Conservation (phyloP, 1,140 invertebrate species). For the Aethina tumida region DNA sequence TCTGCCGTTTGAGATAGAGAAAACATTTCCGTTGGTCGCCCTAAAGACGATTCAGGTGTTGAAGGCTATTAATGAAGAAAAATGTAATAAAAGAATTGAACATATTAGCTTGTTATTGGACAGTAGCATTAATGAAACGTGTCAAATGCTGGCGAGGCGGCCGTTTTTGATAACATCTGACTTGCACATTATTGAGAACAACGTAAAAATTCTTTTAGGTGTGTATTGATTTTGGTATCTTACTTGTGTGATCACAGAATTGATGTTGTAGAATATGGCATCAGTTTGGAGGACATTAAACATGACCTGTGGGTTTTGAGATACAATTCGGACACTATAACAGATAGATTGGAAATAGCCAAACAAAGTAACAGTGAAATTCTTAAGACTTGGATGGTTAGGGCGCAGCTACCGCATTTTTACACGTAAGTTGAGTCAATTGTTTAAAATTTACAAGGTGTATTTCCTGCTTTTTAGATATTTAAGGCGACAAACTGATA, state of each 20-base stretch:
- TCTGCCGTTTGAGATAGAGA: conserved; percentile 16
- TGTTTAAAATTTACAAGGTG: neutral
- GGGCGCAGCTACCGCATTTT: conserved; percentile 36
- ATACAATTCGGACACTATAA: conserved; percentile 34
- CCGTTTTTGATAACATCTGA: conserved; percentile 17
- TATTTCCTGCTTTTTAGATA: conserved; percentile 27
- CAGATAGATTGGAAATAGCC: conserved; percentile 33
- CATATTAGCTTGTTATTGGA: conserved; percentile 10
- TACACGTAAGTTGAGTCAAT: conserved; percentile 29
- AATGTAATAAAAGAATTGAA: conserved; percentile 14
- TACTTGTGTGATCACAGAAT: conserved; percentile 13
- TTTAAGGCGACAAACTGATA: conserved; percentile 35
- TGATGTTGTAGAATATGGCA: conserved; percentile 30
- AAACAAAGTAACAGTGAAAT: conserved; percentile 36
- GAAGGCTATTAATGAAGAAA: conserved; percentile 13
- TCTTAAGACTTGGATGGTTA: conserved; percentile 47
- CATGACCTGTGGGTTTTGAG: conserved; percentile 43
- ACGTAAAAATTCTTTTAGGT: conserved; percentile 18
- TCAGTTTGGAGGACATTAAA: conserved; percentile 36
- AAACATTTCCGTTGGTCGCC: conserved; percentile 14
- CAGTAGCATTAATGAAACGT: neutral
- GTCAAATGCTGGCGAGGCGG: conserved; percentile 13
- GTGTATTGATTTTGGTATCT: neutral
- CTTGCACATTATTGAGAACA: conserved; percentile 14
- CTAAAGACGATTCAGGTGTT: conserved; percentile 11